These are phyloP conservation scores for Micrasema minimum DNA, from an alignment of 1,140 invertebrate genomes.

Conservation along the genomic window DNA sequence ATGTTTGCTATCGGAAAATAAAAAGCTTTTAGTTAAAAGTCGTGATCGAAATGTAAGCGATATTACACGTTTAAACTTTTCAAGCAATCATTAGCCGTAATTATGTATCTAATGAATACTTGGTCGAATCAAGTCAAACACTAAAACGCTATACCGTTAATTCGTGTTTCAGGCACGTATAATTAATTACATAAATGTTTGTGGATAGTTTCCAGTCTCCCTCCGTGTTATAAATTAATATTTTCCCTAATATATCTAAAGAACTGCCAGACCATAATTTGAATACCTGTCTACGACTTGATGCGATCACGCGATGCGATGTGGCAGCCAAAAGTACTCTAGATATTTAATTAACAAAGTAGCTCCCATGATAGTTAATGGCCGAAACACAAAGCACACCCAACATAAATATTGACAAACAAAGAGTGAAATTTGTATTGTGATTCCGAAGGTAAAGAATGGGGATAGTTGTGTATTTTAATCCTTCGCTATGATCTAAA, in stretches of 20 bases:
- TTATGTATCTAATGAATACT: too few species aligned
- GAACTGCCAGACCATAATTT: slow-evolving; percentile 23
- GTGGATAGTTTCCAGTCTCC: not conserved
- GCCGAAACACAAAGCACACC: slow-evolving; percentile 6
- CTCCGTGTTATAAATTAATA: not conserved
- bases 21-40: too few species aligned
- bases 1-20: too few species aligned
- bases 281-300: slow-evolving; percentile 31
- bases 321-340: slow-evolving; percentile 13
- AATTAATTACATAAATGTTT: too few species aligned
- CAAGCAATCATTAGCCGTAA: too few species aligned
- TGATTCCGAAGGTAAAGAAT: not conserved
- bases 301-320: slow-evolving; percentile 30
- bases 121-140: too few species aligned
- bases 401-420: not conserved
- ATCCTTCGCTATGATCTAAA: slow-evolving; percentile 16
- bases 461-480: slow-evolving; percentile 16
- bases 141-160: too few species aligned
- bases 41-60: too few species aligned
- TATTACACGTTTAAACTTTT: too few species aligned
- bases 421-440: not conserved
- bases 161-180: too few species aligned
- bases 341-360: slow-evolving; percentile 37
- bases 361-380: slow-evolving; percentile 15
- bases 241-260: slow-evolving; percentile 8